Evolutionary conservation across 2,888 invertebrate genomes (phyloP).

Genomic region (Eupeodes luniger): DNA sequence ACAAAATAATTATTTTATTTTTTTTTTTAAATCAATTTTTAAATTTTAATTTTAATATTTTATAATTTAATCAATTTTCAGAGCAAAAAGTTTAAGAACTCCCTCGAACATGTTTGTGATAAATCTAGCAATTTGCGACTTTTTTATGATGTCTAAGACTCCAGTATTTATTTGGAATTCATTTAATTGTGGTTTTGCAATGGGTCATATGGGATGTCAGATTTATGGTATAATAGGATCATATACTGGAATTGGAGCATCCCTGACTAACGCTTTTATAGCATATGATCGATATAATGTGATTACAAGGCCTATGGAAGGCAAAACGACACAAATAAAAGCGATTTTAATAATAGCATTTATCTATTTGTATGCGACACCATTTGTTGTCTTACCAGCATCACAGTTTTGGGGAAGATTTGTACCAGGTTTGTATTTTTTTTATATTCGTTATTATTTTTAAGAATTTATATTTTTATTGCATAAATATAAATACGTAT

Average conservation of each 20-base stretch:
- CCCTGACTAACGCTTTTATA: constrained; percentile 92
- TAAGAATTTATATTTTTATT: not conserved
- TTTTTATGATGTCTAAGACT: constrained; percentile 94
- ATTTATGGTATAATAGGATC: constrained; percentile 91
- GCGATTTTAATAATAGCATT: constrained; percentile 90
- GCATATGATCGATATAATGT: constrained; percentile 92
- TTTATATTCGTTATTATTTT: not conserved
- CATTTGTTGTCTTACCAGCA: constrained; percentile 92
- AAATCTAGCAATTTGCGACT: constrained; percentile 92
- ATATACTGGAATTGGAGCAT: constrained; percentile 91
- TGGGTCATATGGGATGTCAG: constrained; percentile 90
- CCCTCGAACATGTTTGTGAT: constrained; percentile 94
- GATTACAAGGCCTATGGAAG: constrained; percentile 93
- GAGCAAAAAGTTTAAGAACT: constrained; percentile 83
- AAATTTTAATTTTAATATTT: too few species aligned
- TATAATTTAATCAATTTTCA: constrained; percentile 59
- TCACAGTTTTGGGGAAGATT: constrained; percentile 94
- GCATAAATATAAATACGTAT: too few species aligned
- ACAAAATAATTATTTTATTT: not conserved
- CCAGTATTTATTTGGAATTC: constrained; percentile 89
- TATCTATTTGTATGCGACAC: constrained; percentile 91
- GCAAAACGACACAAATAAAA: constrained; percentile 92
- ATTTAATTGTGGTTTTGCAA: constrained; percentile 90
- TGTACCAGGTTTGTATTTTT: constrained; percentile 86
- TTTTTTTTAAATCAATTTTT: not conserved